phyloP scores from a whole-genome alignment of 2,113 vertebrate genomes.

The Eidolon helvum region DNA sequence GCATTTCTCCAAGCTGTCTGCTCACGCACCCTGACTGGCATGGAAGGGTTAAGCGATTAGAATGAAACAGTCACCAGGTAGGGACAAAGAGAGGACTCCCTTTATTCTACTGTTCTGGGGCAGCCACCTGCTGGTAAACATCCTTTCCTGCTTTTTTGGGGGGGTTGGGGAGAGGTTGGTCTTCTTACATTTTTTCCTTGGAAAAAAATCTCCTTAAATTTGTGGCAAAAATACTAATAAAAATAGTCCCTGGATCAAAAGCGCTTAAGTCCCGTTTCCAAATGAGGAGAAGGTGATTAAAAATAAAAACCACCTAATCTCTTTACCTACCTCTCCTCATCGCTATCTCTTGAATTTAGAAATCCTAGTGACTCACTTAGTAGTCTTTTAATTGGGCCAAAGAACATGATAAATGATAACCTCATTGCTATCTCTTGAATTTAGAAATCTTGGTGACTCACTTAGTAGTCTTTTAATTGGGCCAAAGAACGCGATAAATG shows the following conservation, averaged over 20 bases:
- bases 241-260: not conserved
- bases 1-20: not conserved
- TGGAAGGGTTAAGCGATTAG: rapidly evolving
- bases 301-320: not conserved
- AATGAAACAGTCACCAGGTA: not conserved
- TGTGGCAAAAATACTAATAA: not conserved
- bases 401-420: not conserved
- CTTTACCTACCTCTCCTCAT: not conserved
- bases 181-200: not conserved
- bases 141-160: not conserved
- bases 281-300: not conserved
- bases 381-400: not conserved
- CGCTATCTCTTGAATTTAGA: not conserved
- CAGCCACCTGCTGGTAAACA: too few species aligned
- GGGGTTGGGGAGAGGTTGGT: not conserved
- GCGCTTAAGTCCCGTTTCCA: not conserved
- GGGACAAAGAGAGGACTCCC: rapidly evolving
- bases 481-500: not conserved
- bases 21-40: not conserved
- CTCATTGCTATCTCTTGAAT: too few species aligned
- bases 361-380: not conserved
- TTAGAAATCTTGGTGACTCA: not conserved
- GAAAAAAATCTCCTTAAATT: not conserved
- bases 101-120: not conserved
- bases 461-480: not conserved